A percentile compares a stretch with the other conserved stretches of the same genome.
Conservation (phyloP, 2,888 invertebrate species). For the Diplolepis rosae region DNA sequence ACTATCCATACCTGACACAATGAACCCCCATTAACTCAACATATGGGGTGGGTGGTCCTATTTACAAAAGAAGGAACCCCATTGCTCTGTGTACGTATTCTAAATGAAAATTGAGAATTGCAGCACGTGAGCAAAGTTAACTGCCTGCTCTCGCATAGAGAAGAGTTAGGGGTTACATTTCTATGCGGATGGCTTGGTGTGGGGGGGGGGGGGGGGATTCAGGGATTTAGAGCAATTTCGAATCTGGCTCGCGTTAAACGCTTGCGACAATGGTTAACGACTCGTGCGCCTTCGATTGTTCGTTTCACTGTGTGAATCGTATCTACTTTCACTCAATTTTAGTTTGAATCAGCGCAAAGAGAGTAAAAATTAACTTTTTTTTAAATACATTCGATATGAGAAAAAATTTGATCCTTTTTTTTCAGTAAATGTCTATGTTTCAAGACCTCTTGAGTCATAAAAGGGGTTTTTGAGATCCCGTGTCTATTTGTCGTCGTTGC, state of each 20-base stretch:
- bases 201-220: background rate
- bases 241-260: constrained; percentile 18
- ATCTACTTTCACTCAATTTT: constrained; percentile 20
- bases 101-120: constrained; percentile 2
- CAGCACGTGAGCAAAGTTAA: constrained; percentile 24
- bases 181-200: background rate
- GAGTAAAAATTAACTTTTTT: background rate
- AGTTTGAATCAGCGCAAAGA: background rate
- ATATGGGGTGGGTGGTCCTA: constrained; percentile 20
- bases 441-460: too few species aligned
- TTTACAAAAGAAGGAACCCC: constrained; percentile 15
- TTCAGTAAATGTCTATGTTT: too few species aligned
- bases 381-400: too few species aligned
- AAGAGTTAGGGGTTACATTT: background rate
- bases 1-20: background rate
- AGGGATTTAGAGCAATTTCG: background rate
- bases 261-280: constrained; percentile 12
- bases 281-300: constrained; percentile 14
- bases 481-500: too few species aligned
- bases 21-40: constrained; percentile 1
- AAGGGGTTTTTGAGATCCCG: too few species aligned
- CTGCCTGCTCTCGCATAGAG: background rate
- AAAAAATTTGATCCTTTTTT: too few species aligned
- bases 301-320: background rate
- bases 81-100: background rate